Evolutionary conservation across 2,113 vertebrate species (phyloP).

Genomic region (Promerops cafer): DNA sequence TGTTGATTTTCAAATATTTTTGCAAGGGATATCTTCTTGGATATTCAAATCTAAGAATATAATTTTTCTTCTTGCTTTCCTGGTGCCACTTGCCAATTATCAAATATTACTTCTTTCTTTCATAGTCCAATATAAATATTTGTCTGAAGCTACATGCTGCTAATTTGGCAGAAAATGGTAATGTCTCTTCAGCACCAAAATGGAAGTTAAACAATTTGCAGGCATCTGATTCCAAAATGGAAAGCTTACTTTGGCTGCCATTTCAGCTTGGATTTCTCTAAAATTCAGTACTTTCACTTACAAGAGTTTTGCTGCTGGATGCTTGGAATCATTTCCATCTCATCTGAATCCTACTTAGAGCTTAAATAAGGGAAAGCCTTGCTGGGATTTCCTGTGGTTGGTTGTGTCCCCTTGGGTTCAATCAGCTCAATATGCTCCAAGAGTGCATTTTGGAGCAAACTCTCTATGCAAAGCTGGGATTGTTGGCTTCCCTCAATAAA

Average conservation of each 20-base stretch:
- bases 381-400: neutral
- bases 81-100: neutral
- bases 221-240: neutral
- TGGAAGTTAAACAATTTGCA: neutral
- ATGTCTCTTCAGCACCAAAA: neutral
- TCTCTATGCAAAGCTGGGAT: neutral
- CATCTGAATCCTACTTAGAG: neutral
- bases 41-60: neutral
- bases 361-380: neutral
- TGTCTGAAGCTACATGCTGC: neutral
- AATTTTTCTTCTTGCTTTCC: neutral
- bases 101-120: neutral
- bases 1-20: neutral
- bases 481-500: neutral
- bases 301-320: neutral
- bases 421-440: fast-evolving
- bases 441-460: neutral
- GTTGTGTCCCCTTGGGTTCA: neutral
- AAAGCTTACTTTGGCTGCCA: neutral
- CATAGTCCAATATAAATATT: neutral
- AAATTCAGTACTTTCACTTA: neutral
- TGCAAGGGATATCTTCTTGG: neutral
- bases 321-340: neutral
- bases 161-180: neutral
- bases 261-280: neutral